These are phyloP conservation scores for Platanista minor DNA, from an alignment of 2,113 vertebrate genomes.

Conservation along the genomic window DNA sequence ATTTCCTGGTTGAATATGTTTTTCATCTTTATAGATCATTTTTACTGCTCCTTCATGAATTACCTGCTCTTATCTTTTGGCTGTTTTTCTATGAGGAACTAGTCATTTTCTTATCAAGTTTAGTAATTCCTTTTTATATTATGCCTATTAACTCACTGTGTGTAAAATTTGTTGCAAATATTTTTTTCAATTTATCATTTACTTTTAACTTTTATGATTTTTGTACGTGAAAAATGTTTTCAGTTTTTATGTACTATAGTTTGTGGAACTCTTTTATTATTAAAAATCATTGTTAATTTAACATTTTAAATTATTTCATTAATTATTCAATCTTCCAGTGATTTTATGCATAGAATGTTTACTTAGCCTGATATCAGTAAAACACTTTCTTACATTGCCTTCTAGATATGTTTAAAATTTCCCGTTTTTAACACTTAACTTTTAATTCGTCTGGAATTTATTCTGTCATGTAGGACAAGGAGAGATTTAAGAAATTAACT, in stretches of 20 bases:
- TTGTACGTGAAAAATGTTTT: background rate
- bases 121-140: background rate
- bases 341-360: background rate
- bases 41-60: constrained; percentile 21
- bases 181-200: constrained; percentile 36
- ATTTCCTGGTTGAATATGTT: constrained; percentile 43
- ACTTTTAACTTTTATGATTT: constrained; percentile 36
- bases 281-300: constrained; percentile 34
- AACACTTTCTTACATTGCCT: background rate
- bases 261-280: background rate
- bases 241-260: background rate
- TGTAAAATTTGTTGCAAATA: background rate
- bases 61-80: background rate
- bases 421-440: background rate
- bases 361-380: background rate
- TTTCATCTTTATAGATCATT: constrained; percentile 10
- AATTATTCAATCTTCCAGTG: background rate
- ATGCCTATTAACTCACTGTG: constrained; percentile 4
- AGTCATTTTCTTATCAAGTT: constrained; percentile 26
- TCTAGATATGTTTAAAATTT: background rate
- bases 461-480: background rate
- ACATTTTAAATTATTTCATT: background rate
- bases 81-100: constrained; percentile 41
- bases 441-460: background rate
- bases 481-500: background rate